phyloP scores from a whole-genome alignment of 2,888 invertebrate species.

The Laothoe populi region DNA sequence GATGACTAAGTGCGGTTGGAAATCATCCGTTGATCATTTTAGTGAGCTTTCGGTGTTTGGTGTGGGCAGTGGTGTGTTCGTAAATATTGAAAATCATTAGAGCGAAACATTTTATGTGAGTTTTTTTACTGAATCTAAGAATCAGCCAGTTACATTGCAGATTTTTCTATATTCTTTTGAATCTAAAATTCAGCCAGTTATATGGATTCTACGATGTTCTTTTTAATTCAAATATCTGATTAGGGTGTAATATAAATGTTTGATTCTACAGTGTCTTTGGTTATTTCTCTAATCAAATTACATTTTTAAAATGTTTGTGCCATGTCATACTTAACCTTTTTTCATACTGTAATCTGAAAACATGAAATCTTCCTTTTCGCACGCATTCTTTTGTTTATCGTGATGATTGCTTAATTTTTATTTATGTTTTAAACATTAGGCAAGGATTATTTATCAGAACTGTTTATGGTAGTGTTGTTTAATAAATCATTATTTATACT shows the following conservation, averaged over 20 bases:
- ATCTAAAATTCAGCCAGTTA: too few species aligned
- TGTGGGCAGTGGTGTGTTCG: conserved; percentile 30
- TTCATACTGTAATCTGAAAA: conserved; percentile 1
- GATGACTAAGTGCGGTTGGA: conserved; percentile 35
- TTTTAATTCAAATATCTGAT: too few species aligned
- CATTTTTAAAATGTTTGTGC: neutral
- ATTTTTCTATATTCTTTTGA: neutral
- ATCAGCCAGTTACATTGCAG: too few species aligned
- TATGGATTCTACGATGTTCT: too few species aligned
- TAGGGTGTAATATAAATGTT: too few species aligned
- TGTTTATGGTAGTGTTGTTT: neutral
- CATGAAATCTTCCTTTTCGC: neutral
- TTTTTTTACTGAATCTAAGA: neutral
- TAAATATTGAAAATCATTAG: conserved; percentile 1
- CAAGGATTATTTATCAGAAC: neutral
- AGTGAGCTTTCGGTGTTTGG: conserved; percentile 31
- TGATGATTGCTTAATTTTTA: neutral
- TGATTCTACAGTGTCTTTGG: too few species aligned
- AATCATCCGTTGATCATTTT: conserved; percentile 26
- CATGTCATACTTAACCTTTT: conserved; percentile 8
- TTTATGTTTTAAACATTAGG: too few species aligned
- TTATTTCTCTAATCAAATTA: too few species aligned
- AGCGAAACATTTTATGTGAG: neutral
- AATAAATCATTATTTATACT: neutral
- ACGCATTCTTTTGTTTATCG: neutral